Base-by-base conservation (phyloP, 2,888 invertebrate genomes). In the Ormyrus thymus region DNA sequence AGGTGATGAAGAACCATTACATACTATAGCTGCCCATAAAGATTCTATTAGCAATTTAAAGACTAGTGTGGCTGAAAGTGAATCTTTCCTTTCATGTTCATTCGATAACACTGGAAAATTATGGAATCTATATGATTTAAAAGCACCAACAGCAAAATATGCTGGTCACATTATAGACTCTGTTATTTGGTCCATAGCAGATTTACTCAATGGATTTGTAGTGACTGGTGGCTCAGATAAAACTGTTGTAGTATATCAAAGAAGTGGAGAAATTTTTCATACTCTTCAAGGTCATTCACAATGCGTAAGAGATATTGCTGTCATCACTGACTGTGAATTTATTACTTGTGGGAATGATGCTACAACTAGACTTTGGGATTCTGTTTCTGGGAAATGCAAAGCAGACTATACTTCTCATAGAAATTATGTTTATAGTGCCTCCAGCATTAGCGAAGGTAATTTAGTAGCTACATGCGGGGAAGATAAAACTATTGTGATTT, bases 221-320 rank as follows among this genome's bases (percentile, higher is more conserved):
- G 92, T 97, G 0, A 98, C 98, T 11, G 98, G 95, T 0, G 97
- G 97, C 0, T 98, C 98, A 13, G 99, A 99, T 90, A 97, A 96
- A 90, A 94, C 94, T 6, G 95, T 99, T 74, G 94, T 94, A 83
- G 90, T 97, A 45, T 98, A 98, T 98, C 92, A 91, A 81, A 91
- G 91, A 73, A 91, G 93, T 84, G 97, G 96, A 7, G 68, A 78
- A 3, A 10, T 86, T 45, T 71, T 83, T n/a, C 87, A 87, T n/a
- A 87, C 85, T 76, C 80, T 91, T 89, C 59, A 87, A 92, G 97
- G 98, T 6, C 99, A 99, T 89, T 95, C 94, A 0, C 98, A 98
- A 87, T 98, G 98, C 91, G 97, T 99, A 0, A 92, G 99, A 87
- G 95, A 93, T 45, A 87, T 99, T 51, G 93, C 94, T 0, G 92